phyloP scores from a whole-genome alignment of 2,888 invertebrate species.

The Nebria salina region DNA sequence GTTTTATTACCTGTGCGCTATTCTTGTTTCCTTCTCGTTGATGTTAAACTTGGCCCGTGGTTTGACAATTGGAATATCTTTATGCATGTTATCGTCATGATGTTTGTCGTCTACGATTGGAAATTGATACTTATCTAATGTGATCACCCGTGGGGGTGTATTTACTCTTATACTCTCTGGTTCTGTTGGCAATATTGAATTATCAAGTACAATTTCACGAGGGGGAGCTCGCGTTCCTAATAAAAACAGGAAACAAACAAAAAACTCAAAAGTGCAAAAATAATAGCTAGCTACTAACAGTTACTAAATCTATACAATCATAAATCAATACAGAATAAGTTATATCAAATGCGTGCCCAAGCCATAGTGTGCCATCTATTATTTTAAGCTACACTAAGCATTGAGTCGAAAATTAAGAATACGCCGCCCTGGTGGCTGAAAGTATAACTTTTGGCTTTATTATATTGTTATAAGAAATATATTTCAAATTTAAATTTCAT shows the following conservation, averaged over 20 bases:
- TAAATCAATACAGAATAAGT: neutral
- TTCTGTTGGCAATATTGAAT: conserved; percentile 76
- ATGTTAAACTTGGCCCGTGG: conserved; percentile 54
- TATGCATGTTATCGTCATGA: conserved; percentile 63
- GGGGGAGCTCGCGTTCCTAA: conserved; percentile 86
- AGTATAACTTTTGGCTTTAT: no score
- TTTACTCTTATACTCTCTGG: conserved; percentile 82
- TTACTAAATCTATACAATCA: neutral
- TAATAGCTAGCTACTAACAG: conserved; percentile 19
- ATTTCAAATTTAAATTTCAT: no score
- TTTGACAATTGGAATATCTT: conserved; percentile 55
- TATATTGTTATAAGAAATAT: no score
- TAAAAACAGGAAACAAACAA: conserved; percentile 51
- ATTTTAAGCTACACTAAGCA: no score
- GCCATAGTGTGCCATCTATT: no score
- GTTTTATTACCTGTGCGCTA: conserved; percentile 42
- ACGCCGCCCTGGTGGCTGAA: no score
- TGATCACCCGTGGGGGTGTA: conserved; percentile 90
- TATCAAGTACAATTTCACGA: conserved; percentile 85
- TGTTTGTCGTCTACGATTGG: conserved; percentile 70
- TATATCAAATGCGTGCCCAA: neutral
- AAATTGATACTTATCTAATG: conserved; percentile 85
- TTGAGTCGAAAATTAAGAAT: no score
- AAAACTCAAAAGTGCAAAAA: conserved; percentile 29
- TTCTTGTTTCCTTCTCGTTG: conserved; percentile 52